phyloP scores from a whole-genome alignment of 2,797 vertebrate genomes.

The Eospalax fontanierii region DNA sequence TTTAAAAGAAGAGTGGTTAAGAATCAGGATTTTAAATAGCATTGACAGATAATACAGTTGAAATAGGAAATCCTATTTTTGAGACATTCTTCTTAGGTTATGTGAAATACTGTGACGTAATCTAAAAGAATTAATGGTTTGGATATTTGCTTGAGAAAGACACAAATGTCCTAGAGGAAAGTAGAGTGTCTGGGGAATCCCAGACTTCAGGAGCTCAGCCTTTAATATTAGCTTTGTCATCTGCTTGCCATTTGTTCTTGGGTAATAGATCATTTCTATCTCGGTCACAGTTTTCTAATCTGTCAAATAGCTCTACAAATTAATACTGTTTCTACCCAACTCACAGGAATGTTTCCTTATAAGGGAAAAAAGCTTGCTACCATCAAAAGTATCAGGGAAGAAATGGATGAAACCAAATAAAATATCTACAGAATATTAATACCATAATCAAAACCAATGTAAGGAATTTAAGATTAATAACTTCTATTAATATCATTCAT shows the following conservation, averaged over 20 bases:
- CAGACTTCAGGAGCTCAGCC: constrained; percentile 28
- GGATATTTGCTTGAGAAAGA: constrained; percentile 67
- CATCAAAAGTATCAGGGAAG: background rate
- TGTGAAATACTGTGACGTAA: constrained; percentile 62
- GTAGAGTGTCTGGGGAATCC: background rate
- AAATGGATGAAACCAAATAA: constrained; percentile 51
- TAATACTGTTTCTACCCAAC: background rate
- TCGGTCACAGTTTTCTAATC: constrained; percentile 46
- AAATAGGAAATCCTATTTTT: constrained; percentile 59
- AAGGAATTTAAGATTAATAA: constrained; percentile 34
- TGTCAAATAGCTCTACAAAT: constrained; percentile 31
- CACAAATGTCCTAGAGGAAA: constrained; percentile 33
- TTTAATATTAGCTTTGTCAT: background rate
- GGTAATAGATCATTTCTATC: constrained; percentile 11
- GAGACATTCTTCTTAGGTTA: constrained; percentile 51
- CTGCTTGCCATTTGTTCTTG: constrained; percentile 24
- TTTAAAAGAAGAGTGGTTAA: background rate
- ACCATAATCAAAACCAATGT: background rate
- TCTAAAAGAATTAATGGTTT: constrained; percentile 58
- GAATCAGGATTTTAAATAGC: constrained; percentile 34
- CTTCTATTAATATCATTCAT: constrained; percentile 2
- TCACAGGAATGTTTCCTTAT: background rate
- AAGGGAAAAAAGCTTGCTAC: background rate
- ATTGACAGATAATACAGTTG: background rate
- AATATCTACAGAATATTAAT: constrained; percentile 44